Base-by-base conservation (phyloP, 2,888 invertebrate species). In the Trichogramma evanescens region DNA sequence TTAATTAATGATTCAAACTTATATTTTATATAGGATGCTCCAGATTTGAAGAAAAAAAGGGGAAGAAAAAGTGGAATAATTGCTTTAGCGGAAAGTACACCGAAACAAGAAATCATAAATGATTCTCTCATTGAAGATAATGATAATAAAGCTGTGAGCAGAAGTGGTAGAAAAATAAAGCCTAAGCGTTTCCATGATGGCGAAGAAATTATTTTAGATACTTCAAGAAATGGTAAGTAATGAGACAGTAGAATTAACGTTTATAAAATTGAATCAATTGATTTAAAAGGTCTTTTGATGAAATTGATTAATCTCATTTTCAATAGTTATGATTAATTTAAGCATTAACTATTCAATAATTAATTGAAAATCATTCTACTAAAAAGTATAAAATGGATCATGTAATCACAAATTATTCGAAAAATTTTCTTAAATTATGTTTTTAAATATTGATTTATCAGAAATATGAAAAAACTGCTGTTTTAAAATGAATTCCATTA, bases 101-200 rank as follows among this genome's bases (percentile, higher is more conserved):
- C 71, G 39, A 73, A 71, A 60, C 70, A 69, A 45, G 74, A 74
- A 2, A 9, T 64, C 38, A 56, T 65, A n/a, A 59, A 69, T 8
- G 76, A 76, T 53, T 73, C 73, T 3, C 80, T 80, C 63, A 82
- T 81, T 13, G 78, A 77, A 0, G 80, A 76, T 0, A 71, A 80
- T 0, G 83, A 83, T 62, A 83, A 83, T 2, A 83, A 87, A 71
- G 75, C 85, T 39, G 83, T 86, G 7, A 87, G 87, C 72, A 82
- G 89, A 61, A 88, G 88, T 69, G 89, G 89, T 0, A 82, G 90
- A 56, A 89, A 89, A 77, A 87, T 89, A 63, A 86, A 88, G 66
- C 88, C 87, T 0, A 89, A 85, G 76, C 72, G 76, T 41, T 78
- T 74, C 59, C 73, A 76, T 9, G 77, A 78, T 59, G 72, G 72